A percentile compares a stretch with the other conserved stretches of the same genome.
phyloP scores from a whole-genome alignment of 2,888 invertebrate species.

The Luperina nickerlii region DNA sequence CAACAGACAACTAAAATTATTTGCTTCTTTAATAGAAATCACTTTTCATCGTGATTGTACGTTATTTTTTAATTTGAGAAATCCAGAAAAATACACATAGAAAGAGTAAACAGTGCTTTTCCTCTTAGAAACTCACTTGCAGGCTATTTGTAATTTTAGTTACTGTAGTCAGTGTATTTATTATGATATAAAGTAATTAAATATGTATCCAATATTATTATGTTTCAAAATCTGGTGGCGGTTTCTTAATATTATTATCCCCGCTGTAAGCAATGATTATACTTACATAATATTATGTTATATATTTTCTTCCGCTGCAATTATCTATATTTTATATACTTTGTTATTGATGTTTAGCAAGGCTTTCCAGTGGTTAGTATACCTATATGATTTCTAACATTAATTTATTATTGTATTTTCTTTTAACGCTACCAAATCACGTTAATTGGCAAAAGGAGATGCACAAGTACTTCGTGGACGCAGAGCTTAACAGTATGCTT shows the following conservation, averaged over 20 bases:
- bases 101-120: slow-evolving; percentile 14
- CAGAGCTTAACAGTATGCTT: slow-evolving; percentile 94
- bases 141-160: slow-evolving; percentile 35
- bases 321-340: slow-evolving; percentile 51
- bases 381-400: slow-evolving; percentile 73
- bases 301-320: slow-evolving; percentile 52
- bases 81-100: too few relatives aligned
- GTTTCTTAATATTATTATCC: slow-evolving; percentile 22
- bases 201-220: slow-evolving; percentile 33
- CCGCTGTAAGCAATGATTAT: slow-evolving; percentile 17
- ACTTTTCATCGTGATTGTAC: slow-evolving; percentile 1
- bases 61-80: not conserved
- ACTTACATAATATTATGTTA: slow-evolving; percentile 29
- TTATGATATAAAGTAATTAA: slow-evolving; percentile 1
- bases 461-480: slow-evolving; percentile 95
- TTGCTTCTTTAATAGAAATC: slow-evolving; percentile 8
- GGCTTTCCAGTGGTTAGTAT: slow-evolving; percentile 59
- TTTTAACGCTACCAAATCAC: slow-evolving; percentile 88
- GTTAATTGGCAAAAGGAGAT: slow-evolving; percentile 92
- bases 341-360: slow-evolving; percentile 54
- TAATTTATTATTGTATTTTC: slow-evolving; percentile 85
- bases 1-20: slow-evolving; percentile 9
- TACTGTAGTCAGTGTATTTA: slow-evolving; percentile 7
- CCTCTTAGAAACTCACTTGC: slow-evolving; percentile 27
- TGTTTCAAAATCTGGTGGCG: slow-evolving; percentile 40